Base-by-base conservation (phyloP, 2,113 vertebrate species). In the Paradoxurus hermaphroditus region DNA sequence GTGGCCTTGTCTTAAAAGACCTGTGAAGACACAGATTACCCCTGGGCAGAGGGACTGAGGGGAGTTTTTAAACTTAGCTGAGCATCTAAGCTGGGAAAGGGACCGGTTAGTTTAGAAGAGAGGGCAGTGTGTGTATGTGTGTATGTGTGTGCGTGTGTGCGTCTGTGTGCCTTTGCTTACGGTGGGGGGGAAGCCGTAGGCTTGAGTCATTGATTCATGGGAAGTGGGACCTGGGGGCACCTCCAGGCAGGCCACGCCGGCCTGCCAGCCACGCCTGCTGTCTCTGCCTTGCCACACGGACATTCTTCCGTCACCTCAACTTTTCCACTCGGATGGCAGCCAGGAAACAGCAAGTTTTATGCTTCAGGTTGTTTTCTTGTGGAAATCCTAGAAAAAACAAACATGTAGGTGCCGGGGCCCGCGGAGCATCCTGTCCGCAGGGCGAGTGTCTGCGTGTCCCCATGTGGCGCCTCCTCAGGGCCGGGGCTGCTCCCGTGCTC, bases 341-440 rank as follows among this genome's bases (percentile, higher is more conserved):
- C 0, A 51, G 67, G 31, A 27, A 44, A 16, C 14, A 2, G 49
- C 25, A 27, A 15, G 21, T 36, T 73, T 34, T 18, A 4, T 14
- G 90, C 75, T 72, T 25, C 16, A 1, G 62, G 62, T n/a, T 70
- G 70, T 86, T 95, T 79, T 36, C 75, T 53, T 72, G 34, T 21
- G 25, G 46, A 81, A 41, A 73, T 90, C 31, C 65, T 39, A 59
- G 59, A 67, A 97, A 97, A 91, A 84, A 63, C 93, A 84, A 46
- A 65, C 25, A 0, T 1, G 1, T 1, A 25, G 16, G 56, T 14
- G 3, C 81, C 0, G 7, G 51, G 44, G 36, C 31, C 39, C 18
- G 0, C 0, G 0, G 5, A 3, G 1, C 3, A 0, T 4, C 59
- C 36, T 39, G 63, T 36, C 41, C 8, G 1, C 16, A 6, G 41